Base-by-base conservation (phyloP, 2,888 invertebrate species). In the Amphipyra tragopoginis region DNA sequence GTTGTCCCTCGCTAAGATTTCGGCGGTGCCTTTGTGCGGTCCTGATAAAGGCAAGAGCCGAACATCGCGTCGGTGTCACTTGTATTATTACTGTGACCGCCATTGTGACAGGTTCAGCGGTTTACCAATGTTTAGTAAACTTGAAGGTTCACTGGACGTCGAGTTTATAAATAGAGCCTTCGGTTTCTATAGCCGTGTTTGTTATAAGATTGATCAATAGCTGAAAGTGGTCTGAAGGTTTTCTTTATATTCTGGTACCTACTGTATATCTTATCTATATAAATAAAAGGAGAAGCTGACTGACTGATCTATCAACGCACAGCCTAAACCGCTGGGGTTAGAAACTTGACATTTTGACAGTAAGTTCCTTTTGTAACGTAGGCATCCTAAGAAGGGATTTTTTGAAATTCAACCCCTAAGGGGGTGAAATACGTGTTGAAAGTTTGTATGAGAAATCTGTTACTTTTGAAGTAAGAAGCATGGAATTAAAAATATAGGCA, bases 21-120 rank as follows among this genome's bases (percentile, higher is more conserved):
- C 49, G 77, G 54, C 57, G 56, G 36, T 55, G 69, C 65, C 72
- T 74, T 77, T 79, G 79, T 79, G 66, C 34, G 53, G 57, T 54
- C 10, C 66, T 65, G 79, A 77, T 79, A 81, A 74, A 79, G 74
- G 81, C 74, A 59, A 54, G 65, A 72, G 53, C 65, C 55, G 54
- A 58, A 50, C 67, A 52, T 62, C 64, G 40, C 50, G 48, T 29
- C 47, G 53, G 59, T 62, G 65, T 70, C 75, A 62, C 50, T 72
- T 48, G 65, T 72, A 51, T 68, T 72, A 69, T 62, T 70, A 39
- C 54, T 26, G 57, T 63, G 51, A 45, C 62, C 65, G 43, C 53
- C 50, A 52, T 50, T 69, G 64, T 71, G 72, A n/a, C 54, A 36
- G 14, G 15, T 14, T 33, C 56, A 26, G 13, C 38, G 7, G 10